phyloP scores from a whole-genome alignment of 2,113 vertebrate species.

The Heterotilapia buettikoferi region DNA sequence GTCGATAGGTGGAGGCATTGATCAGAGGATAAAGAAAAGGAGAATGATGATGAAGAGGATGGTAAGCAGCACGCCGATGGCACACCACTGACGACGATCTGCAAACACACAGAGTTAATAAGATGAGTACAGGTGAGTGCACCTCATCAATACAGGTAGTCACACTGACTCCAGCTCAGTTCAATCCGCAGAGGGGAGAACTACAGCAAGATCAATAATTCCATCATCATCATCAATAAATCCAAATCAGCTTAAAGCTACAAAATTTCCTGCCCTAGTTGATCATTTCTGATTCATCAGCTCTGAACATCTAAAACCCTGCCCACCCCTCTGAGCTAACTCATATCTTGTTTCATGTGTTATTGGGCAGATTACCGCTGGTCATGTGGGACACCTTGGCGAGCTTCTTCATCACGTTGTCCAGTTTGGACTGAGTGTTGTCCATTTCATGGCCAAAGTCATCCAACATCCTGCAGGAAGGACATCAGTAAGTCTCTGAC shows the following conservation, averaged over 20 bases:
- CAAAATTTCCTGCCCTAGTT: neutral
- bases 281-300: neutral
- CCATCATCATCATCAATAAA: neutral
- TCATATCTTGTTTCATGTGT: neutral
- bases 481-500: neutral
- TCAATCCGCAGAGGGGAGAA: neutral
- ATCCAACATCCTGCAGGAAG: slow-evolving; percentile 84
- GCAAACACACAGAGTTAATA: neutral
- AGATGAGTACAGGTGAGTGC: neutral
- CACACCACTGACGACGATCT: slow-evolving; percentile 98
- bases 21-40: slow-evolving; percentile 87
- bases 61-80: slow-evolving; percentile 83
- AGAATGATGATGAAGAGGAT: slow-evolving; percentile 87
- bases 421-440: slow-evolving; percentile 88
- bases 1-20: neutral
- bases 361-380: slow-evolving; percentile 77
- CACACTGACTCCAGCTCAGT: neutral
- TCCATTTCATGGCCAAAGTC: slow-evolving; percentile 94
- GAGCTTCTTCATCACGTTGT: slow-evolving; percentile 97
- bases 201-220: neutral
- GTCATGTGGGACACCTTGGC: slow-evolving; percentile 99
- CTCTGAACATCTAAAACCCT: neutral
- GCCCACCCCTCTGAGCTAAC: neutral
- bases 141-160: neutral
- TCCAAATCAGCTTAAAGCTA: neutral